A percentile compares a stretch with the other conserved stretches of the same genome.
phyloP scores from a whole-genome alignment of 2,888 invertebrate genomes.

The Hipparchia semele region DNA sequence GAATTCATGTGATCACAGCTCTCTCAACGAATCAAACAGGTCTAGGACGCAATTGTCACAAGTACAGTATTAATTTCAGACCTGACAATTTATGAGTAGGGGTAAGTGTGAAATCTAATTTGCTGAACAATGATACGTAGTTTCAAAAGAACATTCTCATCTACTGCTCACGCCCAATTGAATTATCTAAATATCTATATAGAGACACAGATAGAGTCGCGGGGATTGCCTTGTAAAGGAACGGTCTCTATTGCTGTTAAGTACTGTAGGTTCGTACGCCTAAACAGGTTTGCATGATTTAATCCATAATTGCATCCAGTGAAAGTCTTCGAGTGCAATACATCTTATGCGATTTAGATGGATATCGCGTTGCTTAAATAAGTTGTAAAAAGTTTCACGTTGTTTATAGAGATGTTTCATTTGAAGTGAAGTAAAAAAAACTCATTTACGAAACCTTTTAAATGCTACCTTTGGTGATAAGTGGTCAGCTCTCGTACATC shows the following conservation, averaged over 20 bases:
- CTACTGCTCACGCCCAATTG: too few species aligned
- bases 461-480: constrained; percentile 1
- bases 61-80: too few species aligned
- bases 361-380: not conserved
- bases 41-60: too few species aligned
- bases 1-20: too few species aligned
- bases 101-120: too few species aligned
- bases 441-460: constrained; percentile 1
- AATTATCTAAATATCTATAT: too few species aligned
- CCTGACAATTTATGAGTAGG: too few species aligned
- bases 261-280: not conserved
- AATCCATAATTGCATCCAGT: constrained; percentile 8
- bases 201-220: not conserved
- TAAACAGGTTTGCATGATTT: not conserved
- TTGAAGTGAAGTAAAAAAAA: not conserved
- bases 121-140: too few species aligned
- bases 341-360: not conserved
- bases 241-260: not conserved
- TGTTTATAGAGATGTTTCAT: not conserved
- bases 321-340: constrained; percentile 5
- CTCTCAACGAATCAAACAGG: too few species aligned
- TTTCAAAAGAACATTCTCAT: too few species aligned
- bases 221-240: not conserved
- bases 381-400: not conserved
- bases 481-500: not conserved